Base-by-base conservation (phyloP, 92 coral and sea anemone species). In the Zoanthus sansibaricus region DNA sequence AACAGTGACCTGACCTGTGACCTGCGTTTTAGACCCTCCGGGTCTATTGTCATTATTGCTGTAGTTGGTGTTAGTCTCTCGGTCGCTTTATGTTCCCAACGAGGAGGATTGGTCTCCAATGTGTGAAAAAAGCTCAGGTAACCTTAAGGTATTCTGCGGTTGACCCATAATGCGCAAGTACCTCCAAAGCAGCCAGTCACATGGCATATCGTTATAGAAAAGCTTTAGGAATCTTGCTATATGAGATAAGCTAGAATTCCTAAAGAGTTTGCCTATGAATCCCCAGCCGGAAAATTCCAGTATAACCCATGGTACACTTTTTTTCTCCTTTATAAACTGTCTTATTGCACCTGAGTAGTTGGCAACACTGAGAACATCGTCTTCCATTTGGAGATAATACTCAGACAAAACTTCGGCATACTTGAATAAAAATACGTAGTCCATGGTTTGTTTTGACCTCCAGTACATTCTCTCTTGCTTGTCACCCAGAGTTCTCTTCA, bases 351-450 rank as follows among this genome's bases (percentile, higher is more conserved):
- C 54, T 54, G 94, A 82, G 64, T 88, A 91, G 77, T 93, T 87
- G 5, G 89, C 84, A 44, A 71, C 86, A 20, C 94, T 75, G 9
- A 52, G 75, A 64, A 97, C 98, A 87, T 97, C 99, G 76, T 97
- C 99, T 89, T 97, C 99, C 74, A 97, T 88, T 44, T 97, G 99
- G 25, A 97, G 74, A 76, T 97, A 97, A 71, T 95, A 97, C n/a
- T 93, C 86, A 0, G 97, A 89, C 5, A 97, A 88, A n/a, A 71
- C 89, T 25, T 93, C 88, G 37, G 93, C 80, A 88, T 95, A 97
- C 46, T 86, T 78, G 86, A 97, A 91, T 37, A 97, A 72, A 52
- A 92, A 97, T 9, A 90, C 97, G 51, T 95, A 97, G 42, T 97
- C 99, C 73, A 97, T 92, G 74, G 75, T 72, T 61, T 97, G 99